Conservation (phyloP, 2,888 invertebrate genomes). For the Heteromurus nitidus region DNA sequence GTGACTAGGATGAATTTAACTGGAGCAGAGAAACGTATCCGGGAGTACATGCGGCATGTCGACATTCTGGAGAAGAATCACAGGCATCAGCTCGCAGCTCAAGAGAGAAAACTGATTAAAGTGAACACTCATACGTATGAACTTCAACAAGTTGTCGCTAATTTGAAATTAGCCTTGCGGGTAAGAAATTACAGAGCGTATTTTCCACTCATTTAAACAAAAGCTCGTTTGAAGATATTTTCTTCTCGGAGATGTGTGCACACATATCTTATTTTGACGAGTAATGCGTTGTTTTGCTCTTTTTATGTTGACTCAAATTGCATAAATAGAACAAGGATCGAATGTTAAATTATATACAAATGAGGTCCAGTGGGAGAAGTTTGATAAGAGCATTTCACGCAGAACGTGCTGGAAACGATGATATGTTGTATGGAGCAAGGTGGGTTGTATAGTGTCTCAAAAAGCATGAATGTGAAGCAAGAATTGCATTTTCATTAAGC, state of each 20-base stretch:
- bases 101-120: conserved; percentile 57
- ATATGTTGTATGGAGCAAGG: conserved; percentile 33
- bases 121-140: conserved; percentile 63
- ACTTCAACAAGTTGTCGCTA: conserved; percentile 59
- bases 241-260: no score
- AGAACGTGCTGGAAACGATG: conserved; percentile 15
- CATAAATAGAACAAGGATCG: conserved; percentile 66
- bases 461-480: not conserved
- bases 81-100: conserved; percentile 61
- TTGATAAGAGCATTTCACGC: conserved; percentile 56
- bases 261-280: no score
- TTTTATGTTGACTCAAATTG: not conserved
- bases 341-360: conserved; percentile 65
- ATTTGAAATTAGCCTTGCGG: conserved; percentile 49
- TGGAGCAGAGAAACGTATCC: conserved; percentile 56
- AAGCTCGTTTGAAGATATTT: no score
- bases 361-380: conserved; percentile 59
- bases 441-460: not conserved
- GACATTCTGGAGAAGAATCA: conserved; percentile 70
- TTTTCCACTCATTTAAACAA: no score
- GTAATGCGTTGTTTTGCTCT: no score
- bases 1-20: conserved; percentile 50
- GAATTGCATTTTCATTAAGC: no score
- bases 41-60: conserved; percentile 64
- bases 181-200: no score